phyloP scores from a whole-genome alignment of 2,113 vertebrate species.

The Limanda limanda region DNA sequence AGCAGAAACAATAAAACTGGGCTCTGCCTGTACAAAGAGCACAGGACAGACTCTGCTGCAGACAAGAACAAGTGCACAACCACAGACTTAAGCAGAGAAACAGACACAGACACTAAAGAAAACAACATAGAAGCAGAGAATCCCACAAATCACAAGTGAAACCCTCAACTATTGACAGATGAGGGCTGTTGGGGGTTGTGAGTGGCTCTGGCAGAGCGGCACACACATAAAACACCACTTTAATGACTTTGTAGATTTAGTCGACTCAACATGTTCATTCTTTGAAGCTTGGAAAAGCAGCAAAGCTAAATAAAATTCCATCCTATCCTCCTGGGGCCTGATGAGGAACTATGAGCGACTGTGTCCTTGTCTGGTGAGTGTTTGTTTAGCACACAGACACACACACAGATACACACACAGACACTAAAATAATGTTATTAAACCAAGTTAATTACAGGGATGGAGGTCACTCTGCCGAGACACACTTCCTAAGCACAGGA shows the following conservation, averaged over 20 bases:
- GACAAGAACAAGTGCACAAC: neutral
- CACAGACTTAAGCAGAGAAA: neutral
- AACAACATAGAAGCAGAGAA: too few relatives aligned
- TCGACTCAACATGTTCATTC: conserved; percentile 1
- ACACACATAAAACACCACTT: conserved; percentile 1
- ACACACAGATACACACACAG: neutral
- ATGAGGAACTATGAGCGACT: conserved; percentile 20
- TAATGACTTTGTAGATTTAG: conserved; percentile 8
- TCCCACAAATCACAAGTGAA: neutral
- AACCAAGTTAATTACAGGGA: conserved; percentile 55
- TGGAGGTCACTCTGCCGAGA: conserved; percentile 45
- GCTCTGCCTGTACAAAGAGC: neutral
- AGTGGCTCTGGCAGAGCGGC: too few relatives aligned
- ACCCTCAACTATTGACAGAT: neutral
- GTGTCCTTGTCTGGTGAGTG: conserved; percentile 31
- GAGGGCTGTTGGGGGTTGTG: neutral
- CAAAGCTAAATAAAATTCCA: conserved; percentile 57
- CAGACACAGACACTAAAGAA: neutral
- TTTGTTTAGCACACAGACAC: conserved; percentile 4
- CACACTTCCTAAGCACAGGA: conserved; percentile 28
- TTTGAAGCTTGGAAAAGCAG: conserved; percentile 32
- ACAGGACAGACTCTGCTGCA: neutral
- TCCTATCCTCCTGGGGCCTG: conserved; percentile 26
- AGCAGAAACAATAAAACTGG: neutral
- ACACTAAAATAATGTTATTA: conserved; percentile 54